Conservation (phyloP, 2,888 invertebrate species). For the Tinea pellionella region DNA sequence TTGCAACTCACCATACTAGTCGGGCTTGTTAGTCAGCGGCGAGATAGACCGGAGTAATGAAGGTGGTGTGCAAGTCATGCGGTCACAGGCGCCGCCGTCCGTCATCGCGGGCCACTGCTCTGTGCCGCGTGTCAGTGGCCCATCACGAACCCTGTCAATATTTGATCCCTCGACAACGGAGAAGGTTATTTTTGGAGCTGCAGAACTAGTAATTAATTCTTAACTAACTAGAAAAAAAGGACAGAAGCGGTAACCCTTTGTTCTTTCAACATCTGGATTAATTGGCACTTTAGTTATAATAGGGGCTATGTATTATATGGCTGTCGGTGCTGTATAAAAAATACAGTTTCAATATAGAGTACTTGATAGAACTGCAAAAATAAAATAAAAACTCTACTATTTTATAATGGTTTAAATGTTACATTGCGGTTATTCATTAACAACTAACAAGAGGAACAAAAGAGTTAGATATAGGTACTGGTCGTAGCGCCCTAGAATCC, state of each 20-base stretch:
- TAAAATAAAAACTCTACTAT: not conserved
- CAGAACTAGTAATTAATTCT: conserved; percentile 62
- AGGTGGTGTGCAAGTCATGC: conserved; percentile 60
- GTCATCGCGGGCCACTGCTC: conserved; percentile 33
- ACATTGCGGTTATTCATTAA: conserved; percentile 34
- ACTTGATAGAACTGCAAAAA: not conserved
- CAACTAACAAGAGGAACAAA: conserved; percentile 33
- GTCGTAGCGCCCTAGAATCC: conserved; percentile 24
- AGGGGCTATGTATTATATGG: not conserved
- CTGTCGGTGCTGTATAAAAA: not conserved
- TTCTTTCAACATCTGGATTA: conserved; percentile 28
- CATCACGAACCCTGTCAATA: conserved; percentile 56
- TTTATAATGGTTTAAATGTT: not conserved
- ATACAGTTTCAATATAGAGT: not conserved
- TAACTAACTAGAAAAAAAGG: conserved; percentile 38
- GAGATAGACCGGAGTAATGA: conserved; percentile 45
- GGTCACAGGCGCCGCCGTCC: conserved; percentile 45
- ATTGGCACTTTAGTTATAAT: conserved; percentile 6
- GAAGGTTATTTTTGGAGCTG: conserved; percentile 61
- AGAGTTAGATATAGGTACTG: conserved; percentile 26
- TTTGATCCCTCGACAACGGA: conserved; percentile 55
- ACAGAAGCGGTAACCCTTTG: conserved; percentile 49
- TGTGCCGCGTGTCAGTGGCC: not conserved
- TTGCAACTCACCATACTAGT: conserved; percentile 69
- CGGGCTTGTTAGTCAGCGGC: conserved; percentile 57